These are phyloP conservation scores for Amphimedon queenslandica DNA, from an alignment of 37 sponge, comb jelly and placozoan genomes.

Conservation along the genomic window DNA sequence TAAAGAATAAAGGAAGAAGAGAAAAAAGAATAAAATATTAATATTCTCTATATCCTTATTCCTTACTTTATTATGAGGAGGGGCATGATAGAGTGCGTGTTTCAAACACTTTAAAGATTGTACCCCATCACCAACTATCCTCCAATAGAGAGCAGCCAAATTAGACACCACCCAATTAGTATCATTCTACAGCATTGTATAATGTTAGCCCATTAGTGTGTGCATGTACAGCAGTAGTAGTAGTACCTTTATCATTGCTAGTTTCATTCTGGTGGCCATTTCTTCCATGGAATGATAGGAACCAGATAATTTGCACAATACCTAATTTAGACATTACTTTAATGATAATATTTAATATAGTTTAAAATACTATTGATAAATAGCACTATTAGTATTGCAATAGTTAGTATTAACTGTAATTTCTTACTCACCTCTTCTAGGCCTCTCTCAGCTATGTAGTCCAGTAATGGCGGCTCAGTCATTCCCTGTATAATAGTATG, in stretches of 20 bases:
- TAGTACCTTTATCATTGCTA: constrained; percentile 57
- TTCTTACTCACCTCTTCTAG: constrained; percentile 34
- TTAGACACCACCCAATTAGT: constrained; percentile 66
- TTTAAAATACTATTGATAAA: not conserved
- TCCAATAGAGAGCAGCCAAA: constrained; percentile 84
- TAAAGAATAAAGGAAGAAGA: not conserved
- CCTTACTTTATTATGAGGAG: constrained; percentile 52
- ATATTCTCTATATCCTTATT: not conserved
- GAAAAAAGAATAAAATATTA: not conserved
- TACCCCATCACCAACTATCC: constrained; percentile 64
- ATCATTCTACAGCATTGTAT: constrained; percentile 41
- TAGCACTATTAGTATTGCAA: no score
- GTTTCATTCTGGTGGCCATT: constrained; percentile 50
- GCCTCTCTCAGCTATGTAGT: constrained; percentile 57
- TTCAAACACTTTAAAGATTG: constrained; percentile 65
- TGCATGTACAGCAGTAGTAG: not conserved
- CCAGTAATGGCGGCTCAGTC: constrained; percentile 27
- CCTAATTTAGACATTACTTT: constrained; percentile 1
- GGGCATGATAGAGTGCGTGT: constrained; percentile 48
- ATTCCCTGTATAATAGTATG: constrained; percentile 37
- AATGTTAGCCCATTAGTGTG: not conserved
- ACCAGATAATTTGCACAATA: constrained; percentile 33
- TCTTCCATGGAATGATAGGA: constrained; percentile 48
- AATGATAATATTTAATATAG: not conserved
- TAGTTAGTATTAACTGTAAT: no score